Evolutionary conservation across 2,888 invertebrate species (phyloP).

Genomic region (Ptilodon capucinus): DNA sequence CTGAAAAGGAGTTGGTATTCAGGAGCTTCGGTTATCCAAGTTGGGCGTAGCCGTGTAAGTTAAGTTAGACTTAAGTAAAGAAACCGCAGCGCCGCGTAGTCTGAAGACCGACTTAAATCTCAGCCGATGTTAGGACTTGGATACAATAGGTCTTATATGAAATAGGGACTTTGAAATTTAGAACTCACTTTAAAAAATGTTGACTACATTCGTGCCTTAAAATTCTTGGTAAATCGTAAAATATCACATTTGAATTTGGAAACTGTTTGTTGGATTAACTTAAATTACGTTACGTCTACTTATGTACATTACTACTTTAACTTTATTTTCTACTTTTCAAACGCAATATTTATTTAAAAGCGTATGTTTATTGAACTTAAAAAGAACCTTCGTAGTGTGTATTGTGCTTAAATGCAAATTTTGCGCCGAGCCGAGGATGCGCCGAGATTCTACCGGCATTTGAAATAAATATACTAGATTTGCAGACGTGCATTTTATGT

Average conservation of each 20-base stretch:
- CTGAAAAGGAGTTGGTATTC: conserved; percentile 71
- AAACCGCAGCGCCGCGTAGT: conserved; percentile 70
- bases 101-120: conserved; percentile 75
- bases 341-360: background rate
- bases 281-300: no score
- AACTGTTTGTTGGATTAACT: no score
- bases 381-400: conserved; percentile 37
- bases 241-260: no score
- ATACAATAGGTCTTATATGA: conserved; percentile 44
- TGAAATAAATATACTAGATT: conserved; percentile 73
- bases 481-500: conserved; percentile 56
- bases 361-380: conserved; percentile 10
- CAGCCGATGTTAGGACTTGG: conserved; percentile 45
- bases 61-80: conserved; percentile 75
- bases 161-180: conserved; percentile 24
- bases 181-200: conserved; percentile 2
- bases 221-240: no score
- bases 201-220: no score
- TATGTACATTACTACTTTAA: no score
- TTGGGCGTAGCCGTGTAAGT: conserved; percentile 70
- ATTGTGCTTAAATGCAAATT: conserved; percentile 63
- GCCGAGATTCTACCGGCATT: conserved; percentile 64
- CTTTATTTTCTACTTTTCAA: no score
- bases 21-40: conserved; percentile 62
- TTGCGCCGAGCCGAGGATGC: conserved; percentile 58